These are phyloP conservation scores for Axinella damicornis DNA, from an alignment of 37 sponge, comb jelly and placozoan species.

Conservation along the genomic window DNA sequence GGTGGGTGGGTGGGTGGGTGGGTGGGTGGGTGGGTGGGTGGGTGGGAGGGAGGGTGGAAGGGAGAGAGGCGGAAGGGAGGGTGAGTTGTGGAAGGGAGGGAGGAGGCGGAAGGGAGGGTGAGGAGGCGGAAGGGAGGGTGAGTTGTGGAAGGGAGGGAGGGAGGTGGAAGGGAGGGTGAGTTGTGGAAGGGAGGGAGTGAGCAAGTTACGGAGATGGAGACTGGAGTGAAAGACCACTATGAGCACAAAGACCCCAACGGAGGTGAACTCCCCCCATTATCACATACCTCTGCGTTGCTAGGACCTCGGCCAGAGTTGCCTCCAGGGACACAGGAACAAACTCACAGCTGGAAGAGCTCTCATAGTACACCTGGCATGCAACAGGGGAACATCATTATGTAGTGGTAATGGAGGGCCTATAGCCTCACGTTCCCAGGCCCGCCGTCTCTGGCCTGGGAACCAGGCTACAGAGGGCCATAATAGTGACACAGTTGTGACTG, in stretches of 20 bases:
- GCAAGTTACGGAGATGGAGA: too few relatives aligned
- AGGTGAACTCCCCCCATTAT: too few relatives aligned
- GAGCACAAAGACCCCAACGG: too few relatives aligned
- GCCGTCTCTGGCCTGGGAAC: too few relatives aligned
- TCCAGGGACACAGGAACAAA: constrained; percentile 17
- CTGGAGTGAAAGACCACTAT: too few relatives aligned
- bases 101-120: constrained; percentile 1
- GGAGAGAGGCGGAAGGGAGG: not conserved
- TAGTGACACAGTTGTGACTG: too few relatives aligned
- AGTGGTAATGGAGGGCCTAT: too few relatives aligned
- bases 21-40: not conserved
- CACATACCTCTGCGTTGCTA: constrained; percentile 22
- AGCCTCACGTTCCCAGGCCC: too few relatives aligned
- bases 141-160: constrained; percentile 11
- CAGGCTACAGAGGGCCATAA: too few relatives aligned
- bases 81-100: not conserved
- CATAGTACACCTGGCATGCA: constrained; percentile 44
- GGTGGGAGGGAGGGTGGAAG: constrained; percentile 7
- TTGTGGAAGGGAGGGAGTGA: not conserved
- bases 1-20: constrained; percentile 10
- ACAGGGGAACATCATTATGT: too few relatives aligned
- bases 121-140: constrained; percentile 2
- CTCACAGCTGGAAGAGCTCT: constrained; percentile 4
- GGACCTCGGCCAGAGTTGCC: constrained; percentile 22
- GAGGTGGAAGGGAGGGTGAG: not conserved